These are phyloP conservation scores for Junonia oenone DNA, from an alignment of 2,888 invertebrate genomes.

Conservation along the genomic window DNA sequence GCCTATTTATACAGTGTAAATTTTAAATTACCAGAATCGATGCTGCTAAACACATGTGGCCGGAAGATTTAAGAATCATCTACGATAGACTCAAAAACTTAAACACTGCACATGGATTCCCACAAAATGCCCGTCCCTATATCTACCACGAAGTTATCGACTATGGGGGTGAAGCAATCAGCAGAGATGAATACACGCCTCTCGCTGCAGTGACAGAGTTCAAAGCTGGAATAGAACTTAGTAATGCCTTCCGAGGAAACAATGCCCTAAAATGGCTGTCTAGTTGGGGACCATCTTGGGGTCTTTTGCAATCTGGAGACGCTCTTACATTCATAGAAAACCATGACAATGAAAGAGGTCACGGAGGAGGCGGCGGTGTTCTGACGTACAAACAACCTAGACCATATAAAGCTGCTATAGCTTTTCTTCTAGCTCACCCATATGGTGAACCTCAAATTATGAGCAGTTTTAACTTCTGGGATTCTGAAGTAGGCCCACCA, in stretches of 20 bases:
- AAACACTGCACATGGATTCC: slow-evolving; percentile 82
- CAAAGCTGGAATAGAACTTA: slow-evolving; percentile 68
- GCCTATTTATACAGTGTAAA: not conserved
- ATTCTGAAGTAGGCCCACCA: slow-evolving; percentile 84
- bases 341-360: slow-evolving; percentile 89
- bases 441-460: slow-evolving; percentile 90
- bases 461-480: slow-evolving; percentile 88
- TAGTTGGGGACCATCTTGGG: slow-evolving; percentile 83
- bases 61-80: slow-evolving; percentile 84
- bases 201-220: slow-evolving; percentile 84
- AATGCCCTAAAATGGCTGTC: slow-evolving; percentile 81
- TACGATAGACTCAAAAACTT: slow-evolving; percentile 81
- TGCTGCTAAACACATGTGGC: slow-evolving; percentile 89
- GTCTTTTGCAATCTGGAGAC: slow-evolving; percentile 69
- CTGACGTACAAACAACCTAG: slow-evolving; percentile 82
- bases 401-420: slow-evolving; percentile 87
- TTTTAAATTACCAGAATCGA: slow-evolving; percentile 76
- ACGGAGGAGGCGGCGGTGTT: slow-evolving; percentile 75
- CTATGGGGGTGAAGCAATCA: slow-evolving; percentile 74
- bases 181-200: slow-evolving; percentile 73
- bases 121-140: slow-evolving; percentile 81
- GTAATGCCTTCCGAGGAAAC: slow-evolving; percentile 54
- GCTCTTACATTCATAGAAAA: slow-evolving; percentile 89
- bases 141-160: slow-evolving; percentile 89
- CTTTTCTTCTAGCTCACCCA: slow-evolving; percentile 91